These are phyloP conservation scores for Oryzias sinensis DNA, from an alignment of 2,797 vertebrate species.

Conservation along the genomic window DNA sequence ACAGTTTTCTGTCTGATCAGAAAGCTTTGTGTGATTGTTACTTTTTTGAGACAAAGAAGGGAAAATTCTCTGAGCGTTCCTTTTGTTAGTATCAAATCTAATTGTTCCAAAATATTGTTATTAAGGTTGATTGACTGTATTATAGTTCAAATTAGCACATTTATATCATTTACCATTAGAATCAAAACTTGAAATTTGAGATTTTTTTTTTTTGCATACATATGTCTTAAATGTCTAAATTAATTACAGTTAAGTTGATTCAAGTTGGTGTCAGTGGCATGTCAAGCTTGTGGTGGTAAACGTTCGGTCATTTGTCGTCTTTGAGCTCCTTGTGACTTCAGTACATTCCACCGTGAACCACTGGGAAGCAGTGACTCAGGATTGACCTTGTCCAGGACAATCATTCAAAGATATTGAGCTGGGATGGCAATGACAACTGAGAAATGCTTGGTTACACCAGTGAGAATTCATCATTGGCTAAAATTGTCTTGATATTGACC, in stretches of 20 bases:
- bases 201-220: background rate
- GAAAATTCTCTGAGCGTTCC: background rate
- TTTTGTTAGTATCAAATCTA: background rate
- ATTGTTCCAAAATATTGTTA: background rate
- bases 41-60: background rate
- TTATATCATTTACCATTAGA: background rate
- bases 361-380: constrained; percentile 66
- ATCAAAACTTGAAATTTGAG: background rate
- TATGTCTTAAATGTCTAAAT: background rate
- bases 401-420: constrained; percentile 81
- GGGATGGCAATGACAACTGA: constrained; percentile 75
- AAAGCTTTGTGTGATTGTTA: background rate
- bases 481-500: constrained; percentile 76
- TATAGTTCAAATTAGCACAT: background rate
- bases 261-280: constrained; percentile 16
- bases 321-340: constrained; percentile 35
- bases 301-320: constrained; percentile 21
- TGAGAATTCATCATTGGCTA: constrained; percentile 67
- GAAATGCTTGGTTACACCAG: constrained; percentile 62
- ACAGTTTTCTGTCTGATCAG: constrained; percentile 26
- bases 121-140: background rate
- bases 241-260: constrained; percentile 19
- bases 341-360: constrained; percentile 49
- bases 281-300: constrained; percentile 18
- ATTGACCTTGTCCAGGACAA: constrained; percentile 76